phyloP scores from a whole-genome alignment of 2,113 vertebrate genomes.

The Caretta caretta region DNA sequence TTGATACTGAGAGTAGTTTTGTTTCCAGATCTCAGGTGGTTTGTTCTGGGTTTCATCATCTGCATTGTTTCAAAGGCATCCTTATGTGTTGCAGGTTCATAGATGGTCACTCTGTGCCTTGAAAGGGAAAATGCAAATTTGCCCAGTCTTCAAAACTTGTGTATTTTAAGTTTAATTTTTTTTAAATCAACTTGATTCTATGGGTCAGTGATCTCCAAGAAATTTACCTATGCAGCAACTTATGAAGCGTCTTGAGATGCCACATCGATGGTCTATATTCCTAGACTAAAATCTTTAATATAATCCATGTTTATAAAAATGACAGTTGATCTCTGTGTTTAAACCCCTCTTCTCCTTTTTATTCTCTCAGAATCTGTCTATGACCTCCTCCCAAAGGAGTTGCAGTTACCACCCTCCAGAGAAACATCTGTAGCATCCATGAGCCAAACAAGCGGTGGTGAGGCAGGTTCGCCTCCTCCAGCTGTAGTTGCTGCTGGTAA shows the following conservation, averaged over 20 bases:
- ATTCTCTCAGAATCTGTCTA: slow-evolving; percentile 90
- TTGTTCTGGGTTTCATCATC: background rate
- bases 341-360: background rate
- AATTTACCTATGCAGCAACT: background rate
- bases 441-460: slow-evolving; percentile 98
- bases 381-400: slow-evolving; percentile 97
- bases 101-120: background rate
- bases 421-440: slow-evolving; percentile 90
- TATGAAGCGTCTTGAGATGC: background rate
- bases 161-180: background rate
- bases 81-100: background rate
- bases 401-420: slow-evolving; percentile 90
- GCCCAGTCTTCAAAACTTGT: background rate
- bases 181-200: background rate
- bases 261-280: accelerated
- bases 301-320: background rate
- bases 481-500: slow-evolving; percentile 94
- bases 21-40: background rate
- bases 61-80: background rate
- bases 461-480: slow-evolving; percentile 92
- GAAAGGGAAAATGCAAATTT: background rate
- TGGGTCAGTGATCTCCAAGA: background rate
- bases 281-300: background rate
- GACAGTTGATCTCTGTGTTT: background rate
- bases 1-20: slow-evolving; percentile 11